Evolutionary conservation across 1,140 invertebrate genomes (phyloP).

Genomic region (Eumeta japonica): DNA sequence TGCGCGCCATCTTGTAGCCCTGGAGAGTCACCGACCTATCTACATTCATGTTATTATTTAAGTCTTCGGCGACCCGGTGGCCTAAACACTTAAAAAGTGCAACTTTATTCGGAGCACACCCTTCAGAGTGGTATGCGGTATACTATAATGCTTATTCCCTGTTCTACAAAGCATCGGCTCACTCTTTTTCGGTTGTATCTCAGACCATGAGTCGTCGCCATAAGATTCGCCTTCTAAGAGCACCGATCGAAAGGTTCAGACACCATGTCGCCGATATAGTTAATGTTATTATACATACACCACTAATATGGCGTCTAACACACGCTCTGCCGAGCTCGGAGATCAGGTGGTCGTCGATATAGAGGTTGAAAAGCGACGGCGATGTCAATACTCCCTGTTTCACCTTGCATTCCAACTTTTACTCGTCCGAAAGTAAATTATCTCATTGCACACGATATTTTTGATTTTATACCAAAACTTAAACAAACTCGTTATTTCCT

Average conservation of each 20-base stretch:
- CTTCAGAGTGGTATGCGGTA: background rate
- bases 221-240: slow-evolving; percentile 1
- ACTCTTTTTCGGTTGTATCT: slow-evolving; percentile 6
- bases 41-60: background rate
- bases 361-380: slow-evolving; percentile 3
- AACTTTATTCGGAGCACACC: background rate
- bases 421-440: slow-evolving; percentile 1
- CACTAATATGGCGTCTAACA: slow-evolving; percentile 1
- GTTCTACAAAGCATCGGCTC: slow-evolving; percentile 5
- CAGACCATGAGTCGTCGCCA: slow-evolving; percentile 5
- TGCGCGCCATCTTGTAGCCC: slow-evolving; percentile 7
- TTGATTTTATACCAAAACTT: slow-evolving; percentile 7
- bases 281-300: slow-evolving; percentile 2
- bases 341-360: slow-evolving; percentile 1
- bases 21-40: slow-evolving; percentile 6
- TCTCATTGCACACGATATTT: slow-evolving; percentile 4
- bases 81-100: slow-evolving; percentile 6
- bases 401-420: slow-evolving; percentile 6
- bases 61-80: slow-evolving; percentile 6
- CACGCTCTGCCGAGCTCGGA: background rate
- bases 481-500: slow-evolving; percentile 2
- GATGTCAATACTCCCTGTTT: slow-evolving; percentile 5
- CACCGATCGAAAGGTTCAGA: background rate
- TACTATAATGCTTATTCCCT: background rate
- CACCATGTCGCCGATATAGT: slow-evolving; percentile 3